Evolutionary conservation across 2,113 vertebrate genomes (phyloP).

Genomic region (Urocolius indicus): DNA sequence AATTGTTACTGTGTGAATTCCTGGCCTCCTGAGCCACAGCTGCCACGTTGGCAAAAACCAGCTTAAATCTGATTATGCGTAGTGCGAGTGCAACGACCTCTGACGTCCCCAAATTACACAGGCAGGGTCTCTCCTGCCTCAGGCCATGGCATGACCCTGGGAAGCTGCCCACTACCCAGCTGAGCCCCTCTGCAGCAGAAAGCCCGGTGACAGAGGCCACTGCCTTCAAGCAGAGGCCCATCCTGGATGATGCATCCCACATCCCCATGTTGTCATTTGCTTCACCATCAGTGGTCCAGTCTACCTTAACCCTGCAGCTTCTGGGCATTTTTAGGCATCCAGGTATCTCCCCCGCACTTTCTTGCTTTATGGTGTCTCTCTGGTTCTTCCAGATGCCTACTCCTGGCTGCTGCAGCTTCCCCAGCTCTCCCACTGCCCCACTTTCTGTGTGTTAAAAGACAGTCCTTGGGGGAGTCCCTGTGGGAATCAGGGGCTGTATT

Average conservation of each 20-base stretch:
- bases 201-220: accelerated
- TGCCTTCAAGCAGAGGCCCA: neutral
- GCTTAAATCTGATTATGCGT: neutral
- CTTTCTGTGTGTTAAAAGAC: neutral
- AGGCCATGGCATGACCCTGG: neutral
- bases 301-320: neutral
- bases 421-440: neutral
- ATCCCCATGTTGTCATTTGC: neutral
- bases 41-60: neutral
- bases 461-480: no score
- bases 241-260: neutral
- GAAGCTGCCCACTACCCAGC: neutral
- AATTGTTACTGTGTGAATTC: neutral
- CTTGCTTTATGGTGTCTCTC: accelerated
- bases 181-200: neutral
- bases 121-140: neutral
- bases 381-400: neutral
- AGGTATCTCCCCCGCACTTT: neutral
- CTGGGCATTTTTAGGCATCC: neutral
- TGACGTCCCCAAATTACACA: neutral
- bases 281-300: neutral
- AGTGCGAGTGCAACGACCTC: neutral
- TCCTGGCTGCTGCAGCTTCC: neutral
- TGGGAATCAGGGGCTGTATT: neutral
- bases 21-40: neutral